Evolutionary conservation across 2,797 vertebrate genomes (phyloP).

Genomic region (Enteromius viviparus): DNA sequence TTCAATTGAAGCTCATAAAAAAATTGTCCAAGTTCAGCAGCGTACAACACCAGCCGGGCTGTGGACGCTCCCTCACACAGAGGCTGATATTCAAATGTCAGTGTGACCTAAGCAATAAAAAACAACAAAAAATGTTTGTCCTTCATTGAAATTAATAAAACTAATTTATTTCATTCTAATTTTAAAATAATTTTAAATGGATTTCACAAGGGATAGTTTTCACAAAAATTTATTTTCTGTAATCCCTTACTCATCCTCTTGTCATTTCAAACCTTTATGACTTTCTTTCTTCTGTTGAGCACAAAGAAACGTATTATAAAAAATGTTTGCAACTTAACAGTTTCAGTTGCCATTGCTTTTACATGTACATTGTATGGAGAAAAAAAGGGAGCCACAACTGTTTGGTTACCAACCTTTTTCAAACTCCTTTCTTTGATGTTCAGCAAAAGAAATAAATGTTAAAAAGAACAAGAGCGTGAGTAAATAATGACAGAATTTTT

Average conservation of each 20-base stretch:
- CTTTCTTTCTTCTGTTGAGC: background rate
- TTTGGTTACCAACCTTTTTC: background rate
- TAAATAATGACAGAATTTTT: background rate
- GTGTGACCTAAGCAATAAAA: constrained; percentile 68
- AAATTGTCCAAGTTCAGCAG: constrained; percentile 80
- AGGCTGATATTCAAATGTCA: constrained; percentile 86
- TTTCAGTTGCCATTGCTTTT: background rate
- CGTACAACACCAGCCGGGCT: constrained; percentile 75
- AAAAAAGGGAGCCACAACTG: background rate
- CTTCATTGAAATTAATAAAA: background rate
- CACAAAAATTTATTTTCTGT: background rate
- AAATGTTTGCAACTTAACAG: background rate
- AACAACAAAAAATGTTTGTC: background rate
- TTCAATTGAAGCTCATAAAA: constrained; percentile 82
- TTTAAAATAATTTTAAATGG: background rate
- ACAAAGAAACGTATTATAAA: background rate
- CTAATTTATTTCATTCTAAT: background rate
- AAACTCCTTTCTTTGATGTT: background rate
- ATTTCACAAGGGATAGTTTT: background rate
- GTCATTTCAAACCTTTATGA: background rate
- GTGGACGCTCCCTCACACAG: constrained; percentile 75
- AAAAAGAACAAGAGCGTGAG: background rate
- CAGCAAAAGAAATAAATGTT: background rate
- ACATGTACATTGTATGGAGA: background rate
- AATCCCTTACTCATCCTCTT: background rate